These are phyloP conservation scores for Butastur rufipennis DNA, from an alignment of 2,113 vertebrate genomes.

Conservation along the genomic window DNA sequence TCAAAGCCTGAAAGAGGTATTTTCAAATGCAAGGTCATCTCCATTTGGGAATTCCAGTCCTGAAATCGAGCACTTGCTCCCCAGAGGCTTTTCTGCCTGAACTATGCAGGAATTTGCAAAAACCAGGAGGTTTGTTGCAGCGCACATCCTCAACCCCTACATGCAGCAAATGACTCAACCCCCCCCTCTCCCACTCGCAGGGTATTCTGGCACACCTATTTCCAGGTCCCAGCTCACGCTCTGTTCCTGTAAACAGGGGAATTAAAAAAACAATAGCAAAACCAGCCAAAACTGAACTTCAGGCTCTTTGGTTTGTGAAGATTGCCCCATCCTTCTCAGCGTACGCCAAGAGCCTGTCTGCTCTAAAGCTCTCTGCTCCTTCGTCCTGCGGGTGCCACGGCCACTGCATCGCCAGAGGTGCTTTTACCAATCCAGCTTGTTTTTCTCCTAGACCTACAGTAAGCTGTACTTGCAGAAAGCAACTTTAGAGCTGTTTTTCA, in stretches of 20 bases:
- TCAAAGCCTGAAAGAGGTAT: not conserved
- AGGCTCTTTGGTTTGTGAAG: not conserved
- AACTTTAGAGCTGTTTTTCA: not conserved
- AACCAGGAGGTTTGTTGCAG: not conserved
- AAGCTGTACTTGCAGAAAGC: not conserved
- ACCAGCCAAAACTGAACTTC: not conserved
- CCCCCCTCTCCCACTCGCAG: not conserved
- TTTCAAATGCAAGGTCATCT: not conserved
- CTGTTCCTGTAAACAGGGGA: not conserved
- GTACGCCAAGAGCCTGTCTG: not conserved
- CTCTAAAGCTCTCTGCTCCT: not conserved
- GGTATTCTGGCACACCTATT: not conserved
- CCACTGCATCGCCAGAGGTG: not conserved
- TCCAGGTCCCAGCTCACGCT: not conserved
- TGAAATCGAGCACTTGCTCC: not conserved
- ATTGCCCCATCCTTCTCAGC: not conserved
- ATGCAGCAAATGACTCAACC: accelerated
- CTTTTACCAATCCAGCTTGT: not conserved
- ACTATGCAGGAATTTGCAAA: accelerated
- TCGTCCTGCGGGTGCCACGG: not conserved
- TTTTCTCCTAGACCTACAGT: not conserved
- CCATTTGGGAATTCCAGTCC: not conserved
- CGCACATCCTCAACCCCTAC: not conserved
- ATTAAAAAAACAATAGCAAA: not conserved
- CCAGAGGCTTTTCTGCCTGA: not conserved